Conservation (phyloP, 1,140 invertebrate species). For the Drosophila bocki region DNA sequence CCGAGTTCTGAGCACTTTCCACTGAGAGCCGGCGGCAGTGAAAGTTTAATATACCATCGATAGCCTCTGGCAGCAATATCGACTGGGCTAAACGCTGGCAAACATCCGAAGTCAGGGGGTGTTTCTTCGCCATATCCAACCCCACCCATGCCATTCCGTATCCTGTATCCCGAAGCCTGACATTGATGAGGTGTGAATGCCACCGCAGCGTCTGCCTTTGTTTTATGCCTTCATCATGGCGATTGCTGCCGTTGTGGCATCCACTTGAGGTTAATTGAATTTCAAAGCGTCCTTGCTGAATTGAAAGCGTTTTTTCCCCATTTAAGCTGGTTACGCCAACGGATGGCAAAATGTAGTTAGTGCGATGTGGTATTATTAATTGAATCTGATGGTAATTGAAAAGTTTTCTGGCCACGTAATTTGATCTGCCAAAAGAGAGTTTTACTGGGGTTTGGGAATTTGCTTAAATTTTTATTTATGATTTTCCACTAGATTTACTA, state of each 20-base stretch:
- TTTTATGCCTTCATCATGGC: conserved; percentile 68
- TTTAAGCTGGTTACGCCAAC: conserved; percentile 67
- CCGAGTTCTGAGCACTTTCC: conserved; percentile 62
- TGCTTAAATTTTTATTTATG: neutral
- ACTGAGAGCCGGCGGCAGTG: conserved; percentile 36
- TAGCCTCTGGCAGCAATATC: conserved; percentile 42
- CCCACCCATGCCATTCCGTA: neutral
- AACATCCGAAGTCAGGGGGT: conserved; percentile 45
- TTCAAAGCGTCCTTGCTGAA: conserved; percentile 62
- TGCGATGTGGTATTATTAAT: conserved; percentile 62
- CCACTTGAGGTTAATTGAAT: conserved; percentile 82
- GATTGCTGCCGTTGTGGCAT: conserved; percentile 49
- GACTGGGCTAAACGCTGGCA: conserved; percentile 59
- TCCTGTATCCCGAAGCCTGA: conserved; percentile 36
- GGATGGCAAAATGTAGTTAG: conserved; percentile 47
- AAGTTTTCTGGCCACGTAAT: conserved; percentile 55
- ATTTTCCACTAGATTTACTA: neutral
- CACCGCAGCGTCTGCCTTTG: conserved; percentile 68
- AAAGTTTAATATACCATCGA: conserved; percentile 62
- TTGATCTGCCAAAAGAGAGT: conserved; percentile 6
- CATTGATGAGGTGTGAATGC: conserved; percentile 80
- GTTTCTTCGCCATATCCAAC: conserved; percentile 5
- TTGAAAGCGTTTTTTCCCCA: conserved; percentile 70
- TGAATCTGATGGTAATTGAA: conserved; percentile 77
- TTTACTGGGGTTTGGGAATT: neutral